phyloP scores from a whole-genome alignment of 2,888 invertebrate genomes.

The Drosophila setosimentum region DNA sequence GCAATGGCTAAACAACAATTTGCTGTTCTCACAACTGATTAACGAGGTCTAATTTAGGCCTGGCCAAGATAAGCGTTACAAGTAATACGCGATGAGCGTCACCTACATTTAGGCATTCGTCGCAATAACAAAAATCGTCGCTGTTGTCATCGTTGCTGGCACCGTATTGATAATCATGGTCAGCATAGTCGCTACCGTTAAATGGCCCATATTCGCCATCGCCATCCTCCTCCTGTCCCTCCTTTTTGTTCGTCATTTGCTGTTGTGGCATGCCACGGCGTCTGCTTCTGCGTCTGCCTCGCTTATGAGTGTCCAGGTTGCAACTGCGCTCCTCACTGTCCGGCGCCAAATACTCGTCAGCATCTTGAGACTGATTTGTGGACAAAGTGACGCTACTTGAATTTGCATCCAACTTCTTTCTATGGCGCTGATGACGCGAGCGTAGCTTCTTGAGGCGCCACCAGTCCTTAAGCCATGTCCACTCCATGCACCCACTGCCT shows the following conservation, averaged over 20 bases:
- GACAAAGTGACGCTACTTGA: background rate
- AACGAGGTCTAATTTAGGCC: constrained; percentile 18
- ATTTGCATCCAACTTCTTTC: constrained; percentile 53
- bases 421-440: constrained; percentile 73
- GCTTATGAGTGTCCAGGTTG: constrained; percentile 35
- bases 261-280: constrained; percentile 28
- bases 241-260: background rate
- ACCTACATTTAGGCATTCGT: constrained; percentile 88
- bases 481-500: constrained; percentile 87
- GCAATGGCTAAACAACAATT: background rate
- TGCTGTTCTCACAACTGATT: constrained; percentile 31
- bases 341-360: background rate
- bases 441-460: constrained; percentile 91
- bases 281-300: constrained; percentile 20
- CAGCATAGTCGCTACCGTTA: constrained; percentile 56
- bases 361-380: background rate
- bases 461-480: constrained; percentile 93
- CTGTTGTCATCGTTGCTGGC: constrained; percentile 83
- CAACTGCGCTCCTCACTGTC: constrained; percentile 31
- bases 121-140: constrained; percentile 91
- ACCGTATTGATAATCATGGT: constrained; percentile 54
- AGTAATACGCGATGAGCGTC: background rate
- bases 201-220: constrained; percentile 66
- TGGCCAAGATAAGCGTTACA: background rate
- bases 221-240: constrained; percentile 16